Evolutionary conservation across 2,113 vertebrate genomes (phyloP).

Genomic region (Bungarus multicinctus): DNA sequence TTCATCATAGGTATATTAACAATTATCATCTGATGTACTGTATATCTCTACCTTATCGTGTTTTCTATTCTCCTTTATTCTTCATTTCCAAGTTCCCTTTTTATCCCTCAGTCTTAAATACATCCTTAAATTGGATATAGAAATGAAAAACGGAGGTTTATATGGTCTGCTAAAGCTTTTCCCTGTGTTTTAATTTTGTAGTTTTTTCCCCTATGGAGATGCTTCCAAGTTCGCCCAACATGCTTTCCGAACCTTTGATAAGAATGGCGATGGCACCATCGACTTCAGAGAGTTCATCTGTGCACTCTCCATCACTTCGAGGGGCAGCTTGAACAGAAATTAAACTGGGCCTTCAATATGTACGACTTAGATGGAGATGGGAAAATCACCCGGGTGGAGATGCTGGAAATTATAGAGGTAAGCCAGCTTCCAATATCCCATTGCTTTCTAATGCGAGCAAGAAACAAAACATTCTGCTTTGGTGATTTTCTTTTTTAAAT

Average conservation of each 20-base stretch:
- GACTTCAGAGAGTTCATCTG: conserved; percentile 99
- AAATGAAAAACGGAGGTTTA: background rate
- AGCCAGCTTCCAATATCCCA: background rate
- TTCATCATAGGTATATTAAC: too few species aligned
- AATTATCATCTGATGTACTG: too few species aligned
- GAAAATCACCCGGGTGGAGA: conserved; percentile 97
- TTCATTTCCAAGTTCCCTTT: too few species aligned
- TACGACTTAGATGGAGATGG: conserved; percentile 97
- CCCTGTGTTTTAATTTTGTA: conserved; percentile 55
- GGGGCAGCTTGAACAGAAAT: conserved; percentile 97
- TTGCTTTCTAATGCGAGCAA: background rate
- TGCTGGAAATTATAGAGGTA: conserved; percentile 99
- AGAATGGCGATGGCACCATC: conserved; percentile 95
- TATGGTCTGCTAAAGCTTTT: background rate
- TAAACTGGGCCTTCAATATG: conserved; percentile 99
- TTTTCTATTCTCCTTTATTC: too few species aligned
- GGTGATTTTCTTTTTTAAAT: too few species aligned
- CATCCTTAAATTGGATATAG: background rate
- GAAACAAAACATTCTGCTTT: background rate
- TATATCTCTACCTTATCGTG: too few species aligned
- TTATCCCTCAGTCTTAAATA: background rate
- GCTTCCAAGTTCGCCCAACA: conserved; percentile 99
- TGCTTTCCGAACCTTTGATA: conserved; percentile 97
- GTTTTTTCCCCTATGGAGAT: conserved; percentile 96
- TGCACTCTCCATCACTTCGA: conserved; percentile 94